A percentile compares a stretch with the other conserved stretches of the same genome.
phyloP scores from a whole-genome alignment of 2,113 vertebrate genomes.

The Dipodomys spectabilis region DNA sequence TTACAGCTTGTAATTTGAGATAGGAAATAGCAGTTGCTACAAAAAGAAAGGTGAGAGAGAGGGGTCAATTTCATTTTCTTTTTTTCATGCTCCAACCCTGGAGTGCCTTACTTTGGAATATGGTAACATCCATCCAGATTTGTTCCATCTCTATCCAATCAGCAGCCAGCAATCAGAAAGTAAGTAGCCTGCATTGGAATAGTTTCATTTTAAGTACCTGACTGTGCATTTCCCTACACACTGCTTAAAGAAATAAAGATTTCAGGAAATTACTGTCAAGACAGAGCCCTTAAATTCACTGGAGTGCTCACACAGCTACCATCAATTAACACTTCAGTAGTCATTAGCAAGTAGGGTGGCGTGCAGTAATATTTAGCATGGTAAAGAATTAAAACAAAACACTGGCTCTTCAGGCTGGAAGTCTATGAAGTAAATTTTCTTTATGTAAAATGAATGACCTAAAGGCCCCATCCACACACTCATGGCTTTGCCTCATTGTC shows the following conservation, averaged over 20 bases:
- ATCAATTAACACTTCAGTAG: neutral
- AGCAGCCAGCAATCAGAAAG: neutral
- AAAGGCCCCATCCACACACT: neutral
- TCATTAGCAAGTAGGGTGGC: neutral
- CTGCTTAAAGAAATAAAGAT: neutral
- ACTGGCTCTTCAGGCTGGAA: neutral
- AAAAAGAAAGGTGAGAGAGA: neutral
- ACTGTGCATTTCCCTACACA: neutral
- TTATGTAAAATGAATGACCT: neutral
- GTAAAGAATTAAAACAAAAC: neutral
- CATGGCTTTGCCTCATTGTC: neutral
- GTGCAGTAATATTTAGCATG: neutral
- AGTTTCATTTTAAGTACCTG: neutral
- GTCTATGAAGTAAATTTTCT: neutral
- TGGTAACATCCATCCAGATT: neutral
- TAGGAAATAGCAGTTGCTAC: neutral
- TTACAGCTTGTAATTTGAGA: neutral
- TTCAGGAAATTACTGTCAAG: neutral
- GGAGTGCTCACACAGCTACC: neutral
- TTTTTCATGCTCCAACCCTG: neutral
- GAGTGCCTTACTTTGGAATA: neutral
- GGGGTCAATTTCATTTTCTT: neutral
- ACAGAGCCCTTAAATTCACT: conserved; percentile 17
- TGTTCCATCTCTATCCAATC: neutral
- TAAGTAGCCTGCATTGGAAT: neutral